A percentile compares a stretch with the other conserved stretches of the same genome.
Conservation (phyloP, 2,797 vertebrate genomes). For the Tapera naevia region DNA sequence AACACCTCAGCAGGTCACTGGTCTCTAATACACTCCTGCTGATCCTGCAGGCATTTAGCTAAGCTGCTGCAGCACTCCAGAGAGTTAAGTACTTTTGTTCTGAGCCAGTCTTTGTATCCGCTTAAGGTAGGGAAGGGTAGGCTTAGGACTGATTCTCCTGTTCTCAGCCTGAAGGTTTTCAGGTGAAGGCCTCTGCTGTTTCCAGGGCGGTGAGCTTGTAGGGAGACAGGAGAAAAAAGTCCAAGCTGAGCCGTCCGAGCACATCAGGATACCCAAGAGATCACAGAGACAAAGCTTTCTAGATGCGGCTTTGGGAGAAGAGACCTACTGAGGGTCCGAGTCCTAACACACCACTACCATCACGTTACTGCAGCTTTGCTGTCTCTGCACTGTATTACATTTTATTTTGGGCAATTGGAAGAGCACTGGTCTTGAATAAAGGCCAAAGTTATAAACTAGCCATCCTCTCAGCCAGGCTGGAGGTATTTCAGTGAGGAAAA, state of each 20-base stretch:
- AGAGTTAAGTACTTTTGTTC: neutral
- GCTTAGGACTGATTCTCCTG: neutral
- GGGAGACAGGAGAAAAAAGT: neutral
- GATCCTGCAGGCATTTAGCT: neutral
- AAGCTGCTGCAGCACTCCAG: neutral
- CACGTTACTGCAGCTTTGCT: accelerated
- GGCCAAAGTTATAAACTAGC: slow-evolving; percentile 29
- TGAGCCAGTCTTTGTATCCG: neutral
- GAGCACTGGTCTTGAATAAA: neutral
- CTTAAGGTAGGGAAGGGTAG: neutral
- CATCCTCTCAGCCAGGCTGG: neutral
- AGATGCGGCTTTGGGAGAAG: neutral
- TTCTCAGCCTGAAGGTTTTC: neutral
- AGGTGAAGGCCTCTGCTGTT: neutral
- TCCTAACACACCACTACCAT: no score
- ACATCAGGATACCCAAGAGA: neutral
- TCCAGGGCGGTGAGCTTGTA: neutral
- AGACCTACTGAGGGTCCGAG: neutral
- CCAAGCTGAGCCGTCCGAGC: neutral
- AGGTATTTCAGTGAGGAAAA: neutral
- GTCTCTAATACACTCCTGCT: neutral
- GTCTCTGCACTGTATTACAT: neutral
- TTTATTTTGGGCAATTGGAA: neutral
- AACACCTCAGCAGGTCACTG: slow-evolving; percentile 1
- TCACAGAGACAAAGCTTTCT: neutral